A percentile compares a stretch with the other conserved stretches of the same genome.
Conservation (phyloP, 2,797 vertebrate genomes). For the Vespertilio murinus region DNA sequence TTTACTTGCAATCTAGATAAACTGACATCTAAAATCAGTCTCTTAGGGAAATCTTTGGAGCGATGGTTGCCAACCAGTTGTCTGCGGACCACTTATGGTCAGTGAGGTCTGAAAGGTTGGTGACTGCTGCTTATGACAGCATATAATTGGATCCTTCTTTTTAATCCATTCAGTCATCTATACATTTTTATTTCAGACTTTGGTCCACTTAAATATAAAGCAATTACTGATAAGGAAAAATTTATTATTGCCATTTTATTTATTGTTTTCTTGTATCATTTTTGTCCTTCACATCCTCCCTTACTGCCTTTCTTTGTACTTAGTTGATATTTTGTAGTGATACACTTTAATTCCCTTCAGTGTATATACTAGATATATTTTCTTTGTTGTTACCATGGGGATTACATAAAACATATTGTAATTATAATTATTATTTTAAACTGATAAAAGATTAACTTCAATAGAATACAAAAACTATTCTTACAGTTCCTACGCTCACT, state of each 20-base stretch:
- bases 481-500: background rate
- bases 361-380: background rate
- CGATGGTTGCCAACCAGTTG: too few species aligned
- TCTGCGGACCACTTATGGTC: too few species aligned
- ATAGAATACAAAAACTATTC: background rate
- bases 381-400: background rate
- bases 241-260: background rate
- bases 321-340: background rate
- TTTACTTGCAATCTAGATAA: background rate
- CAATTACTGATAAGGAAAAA: background rate
- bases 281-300: background rate
- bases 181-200: background rate
- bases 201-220: background rate
- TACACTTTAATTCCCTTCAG: background rate
- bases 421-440: background rate
- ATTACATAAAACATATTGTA: background rate
- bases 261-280: background rate
- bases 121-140: background rate
- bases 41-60: background rate
- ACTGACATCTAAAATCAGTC: background rate
- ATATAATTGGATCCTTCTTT: background rate
- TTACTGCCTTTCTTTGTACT: background rate
- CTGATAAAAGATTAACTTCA: background rate
- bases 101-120: too few species aligned
- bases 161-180: background rate